Evolutionary conservation across 2,797 vertebrate species (phyloP).

Genomic region (Acipenser oxyrinchus): DNA sequence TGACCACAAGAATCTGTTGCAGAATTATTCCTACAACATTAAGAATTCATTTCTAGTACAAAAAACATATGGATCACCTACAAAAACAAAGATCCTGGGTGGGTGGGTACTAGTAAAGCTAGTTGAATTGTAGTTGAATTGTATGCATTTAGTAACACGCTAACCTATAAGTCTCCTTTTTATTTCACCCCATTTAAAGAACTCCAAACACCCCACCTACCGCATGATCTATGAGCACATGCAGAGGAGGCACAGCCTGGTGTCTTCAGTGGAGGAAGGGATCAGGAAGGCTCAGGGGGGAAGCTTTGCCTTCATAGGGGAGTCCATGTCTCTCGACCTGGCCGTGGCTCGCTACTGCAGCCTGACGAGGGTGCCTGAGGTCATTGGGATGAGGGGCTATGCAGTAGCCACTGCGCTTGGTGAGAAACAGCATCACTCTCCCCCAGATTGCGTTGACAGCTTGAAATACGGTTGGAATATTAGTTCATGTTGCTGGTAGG

Average conservation of each 20-base stretch:
- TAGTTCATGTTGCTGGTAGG: too few species aligned
- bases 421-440: slow-evolving; percentile 19
- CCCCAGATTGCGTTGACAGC: too few species aligned
- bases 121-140: not conserved
- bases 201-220: slow-evolving; percentile 61
- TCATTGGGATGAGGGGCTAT: slow-evolving; percentile 67
- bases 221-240: slow-evolving; percentile 72
- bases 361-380: slow-evolving; percentile 56
- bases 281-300: slow-evolving; percentile 58
- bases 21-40: too few species aligned
- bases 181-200: slow-evolving; percentile 40
- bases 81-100: too few species aligned
- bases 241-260: slow-evolving; percentile 63
- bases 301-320: slow-evolving; percentile 78
- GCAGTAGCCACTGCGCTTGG: slow-evolving; percentile 65
- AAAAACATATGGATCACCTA: too few species aligned
- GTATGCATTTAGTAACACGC: too few species aligned
- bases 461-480: too few species aligned
- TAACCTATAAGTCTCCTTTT: slow-evolving; percentile 1
- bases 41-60: too few species aligned
- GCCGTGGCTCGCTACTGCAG: slow-evolving; percentile 65
- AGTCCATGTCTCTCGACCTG: slow-evolving; percentile 71
- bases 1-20: too few species aligned
- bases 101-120: not conserved
- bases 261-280: slow-evolving; percentile 59